phyloP scores from a whole-genome alignment of 1,140 invertebrate species.

The Hydropsyche tenuis region DNA sequence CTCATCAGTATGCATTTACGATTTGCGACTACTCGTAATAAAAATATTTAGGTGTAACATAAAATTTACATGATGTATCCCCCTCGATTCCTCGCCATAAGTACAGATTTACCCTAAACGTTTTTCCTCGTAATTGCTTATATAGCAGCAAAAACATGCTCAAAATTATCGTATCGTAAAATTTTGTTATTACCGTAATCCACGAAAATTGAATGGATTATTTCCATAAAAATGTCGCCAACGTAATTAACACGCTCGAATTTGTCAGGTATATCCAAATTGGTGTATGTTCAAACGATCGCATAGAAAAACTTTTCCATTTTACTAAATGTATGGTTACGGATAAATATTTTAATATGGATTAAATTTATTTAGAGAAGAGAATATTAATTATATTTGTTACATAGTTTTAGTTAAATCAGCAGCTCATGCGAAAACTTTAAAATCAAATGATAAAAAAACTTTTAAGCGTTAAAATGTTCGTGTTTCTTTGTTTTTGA shows the following conservation, averaged over 20 bases:
- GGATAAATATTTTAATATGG: too few species aligned
- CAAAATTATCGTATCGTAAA: constrained; percentile 25
- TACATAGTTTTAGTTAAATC: too few species aligned
- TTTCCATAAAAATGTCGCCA: constrained; percentile 8
- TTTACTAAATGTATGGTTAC: too few species aligned
- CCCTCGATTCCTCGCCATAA: background rate
- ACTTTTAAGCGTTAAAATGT: background rate
- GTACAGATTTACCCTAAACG: constrained; percentile 17
- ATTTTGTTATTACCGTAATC: constrained; percentile 21
- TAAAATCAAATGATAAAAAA: constrained; percentile 8
- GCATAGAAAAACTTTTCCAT: too few species aligned
- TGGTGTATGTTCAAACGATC: too few species aligned
- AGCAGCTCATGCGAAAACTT: background rate
- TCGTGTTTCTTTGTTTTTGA: background rate
- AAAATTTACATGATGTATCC: too few species aligned
- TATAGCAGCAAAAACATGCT: constrained; percentile 19
- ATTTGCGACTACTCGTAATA: too few species aligned
- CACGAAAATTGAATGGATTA: constrained; percentile 24
- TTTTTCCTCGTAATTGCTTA: constrained; percentile 17
- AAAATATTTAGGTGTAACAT: too few species aligned
- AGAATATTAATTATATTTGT: too few species aligned
- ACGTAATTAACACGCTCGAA: background rate
- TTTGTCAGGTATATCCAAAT: constrained; percentile 5
- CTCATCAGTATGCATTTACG: too few species aligned
- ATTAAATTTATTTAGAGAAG: too few species aligned